Conservation (phyloP, 2,888 invertebrate genomes). For the Allacma fusca region DNA sequence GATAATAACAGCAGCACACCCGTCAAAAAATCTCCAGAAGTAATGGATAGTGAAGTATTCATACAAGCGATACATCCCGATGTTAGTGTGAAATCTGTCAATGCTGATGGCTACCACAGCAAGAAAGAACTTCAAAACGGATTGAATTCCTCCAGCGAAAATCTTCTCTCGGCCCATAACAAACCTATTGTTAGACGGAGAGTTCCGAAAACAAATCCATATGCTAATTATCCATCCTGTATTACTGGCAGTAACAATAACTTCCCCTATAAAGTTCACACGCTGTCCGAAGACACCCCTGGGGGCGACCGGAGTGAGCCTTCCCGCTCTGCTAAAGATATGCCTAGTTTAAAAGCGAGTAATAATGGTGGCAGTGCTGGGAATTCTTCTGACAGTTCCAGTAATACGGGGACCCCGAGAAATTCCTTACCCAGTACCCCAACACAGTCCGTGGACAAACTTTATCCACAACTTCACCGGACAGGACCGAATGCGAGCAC, state of each 20-base stretch:
- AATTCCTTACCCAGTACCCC: slow-evolving; percentile 60
- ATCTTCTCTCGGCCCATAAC: neutral
- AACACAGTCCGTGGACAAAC: slow-evolving; percentile 58
- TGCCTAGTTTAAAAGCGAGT: slow-evolving; percentile 32
- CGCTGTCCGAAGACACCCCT: neutral
- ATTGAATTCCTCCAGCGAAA: neutral
- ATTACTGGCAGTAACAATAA: slow-evolving; percentile 36
- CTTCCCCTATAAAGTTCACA: slow-evolving; percentile 34
- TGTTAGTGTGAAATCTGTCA: slow-evolving; percentile 12
- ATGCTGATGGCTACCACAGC: neutral
- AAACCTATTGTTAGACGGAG: slow-evolving; percentile 53
- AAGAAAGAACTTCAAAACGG: neutral
- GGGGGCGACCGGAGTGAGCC: neutral
- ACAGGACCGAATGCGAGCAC: neutral
- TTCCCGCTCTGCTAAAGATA: neutral
- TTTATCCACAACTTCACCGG: slow-evolving; percentile 49
- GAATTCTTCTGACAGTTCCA: slow-evolving; percentile 60
- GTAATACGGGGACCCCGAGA: slow-evolving; percentile 57
- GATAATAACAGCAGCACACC: neutral
- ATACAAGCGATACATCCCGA: slow-evolving; percentile 38
- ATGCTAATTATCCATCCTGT: slow-evolving; percentile 54
- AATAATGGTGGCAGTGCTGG: slow-evolving; percentile 42
- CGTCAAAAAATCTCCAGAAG: neutral
- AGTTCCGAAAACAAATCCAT: slow-evolving; percentile 60
- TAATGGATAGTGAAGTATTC: neutral